phyloP scores from a whole-genome alignment of 35 echinoderm and acorn worm species.

The Chiridota heheva region DNA sequence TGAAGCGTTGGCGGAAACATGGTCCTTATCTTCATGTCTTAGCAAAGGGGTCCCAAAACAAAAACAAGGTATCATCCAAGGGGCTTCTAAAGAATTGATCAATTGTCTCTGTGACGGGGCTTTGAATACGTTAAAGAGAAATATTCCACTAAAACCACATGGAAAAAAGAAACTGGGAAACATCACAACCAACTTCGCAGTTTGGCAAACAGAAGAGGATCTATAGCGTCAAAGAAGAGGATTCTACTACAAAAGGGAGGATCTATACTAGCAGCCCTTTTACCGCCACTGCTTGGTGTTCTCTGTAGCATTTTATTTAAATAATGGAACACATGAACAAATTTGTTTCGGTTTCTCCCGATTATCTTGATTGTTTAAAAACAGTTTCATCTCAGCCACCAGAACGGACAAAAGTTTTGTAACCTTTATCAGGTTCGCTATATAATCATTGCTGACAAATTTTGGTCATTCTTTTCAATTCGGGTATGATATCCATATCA shows the following conservation, averaged over 20 bases:
- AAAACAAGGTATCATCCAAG: not conserved
- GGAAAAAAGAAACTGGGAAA: not conserved
- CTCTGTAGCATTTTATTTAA: constrained; percentile 4
- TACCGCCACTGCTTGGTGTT: constrained; percentile 10
- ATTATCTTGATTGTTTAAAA: too few species aligned
- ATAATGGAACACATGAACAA: not conserved
- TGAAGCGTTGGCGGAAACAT: too few species aligned
- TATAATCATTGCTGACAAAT: too few species aligned
- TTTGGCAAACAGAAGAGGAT: not conserved
- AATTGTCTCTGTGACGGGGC: constrained; percentile 1
- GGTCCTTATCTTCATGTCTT: not conserved
- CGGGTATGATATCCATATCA: too few species aligned
- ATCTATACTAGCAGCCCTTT: constrained; percentile 7
- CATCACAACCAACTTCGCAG: not conserved
- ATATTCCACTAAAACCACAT: not conserved
- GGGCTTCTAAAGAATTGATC: constrained; percentile 6
- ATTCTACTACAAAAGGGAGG: constrained; percentile 11
- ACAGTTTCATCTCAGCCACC: too few species aligned
- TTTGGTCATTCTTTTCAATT: too few species aligned
- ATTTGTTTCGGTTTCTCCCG: too few species aligned
- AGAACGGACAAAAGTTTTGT: too few species aligned
- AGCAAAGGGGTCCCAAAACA: not conserved
- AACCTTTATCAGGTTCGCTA: too few species aligned
- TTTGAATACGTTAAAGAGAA: constrained; percentile 1
- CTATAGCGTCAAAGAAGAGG: not conserved